Evolutionary conservation across 2,797 vertebrate species (phyloP).

Genomic region (Crocidura indochinensis): DNA sequence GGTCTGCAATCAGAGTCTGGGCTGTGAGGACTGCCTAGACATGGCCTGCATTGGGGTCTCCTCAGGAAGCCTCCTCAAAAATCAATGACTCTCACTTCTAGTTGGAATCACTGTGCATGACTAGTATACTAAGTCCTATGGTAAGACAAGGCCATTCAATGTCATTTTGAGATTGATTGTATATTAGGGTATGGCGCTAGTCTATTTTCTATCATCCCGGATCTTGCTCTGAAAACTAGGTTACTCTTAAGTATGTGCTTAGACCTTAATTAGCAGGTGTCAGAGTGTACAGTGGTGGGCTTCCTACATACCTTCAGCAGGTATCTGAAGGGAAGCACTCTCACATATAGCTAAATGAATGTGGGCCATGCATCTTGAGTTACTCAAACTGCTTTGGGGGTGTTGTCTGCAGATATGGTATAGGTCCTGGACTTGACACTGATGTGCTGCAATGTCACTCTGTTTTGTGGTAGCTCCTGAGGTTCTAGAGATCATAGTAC

Average conservation of each 20-base stretch:
- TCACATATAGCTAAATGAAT: neutral
- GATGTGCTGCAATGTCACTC: neutral
- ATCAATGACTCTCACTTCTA: neutral
- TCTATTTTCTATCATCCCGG: neutral
- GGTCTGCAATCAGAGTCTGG: too few relatives aligned
- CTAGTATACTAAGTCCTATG: neutral
- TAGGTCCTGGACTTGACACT: constrained; percentile 17
- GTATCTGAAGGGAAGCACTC: neutral
- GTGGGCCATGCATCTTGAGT: neutral
- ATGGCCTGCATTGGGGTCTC: neutral
- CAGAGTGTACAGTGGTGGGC: neutral
- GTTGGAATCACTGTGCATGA: neutral
- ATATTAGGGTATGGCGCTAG: neutral
- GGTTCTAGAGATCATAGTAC: neutral
- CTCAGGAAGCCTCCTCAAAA: neutral
- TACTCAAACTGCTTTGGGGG: constrained; percentile 23
- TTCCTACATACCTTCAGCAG: neutral
- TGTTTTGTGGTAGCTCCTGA: neutral
- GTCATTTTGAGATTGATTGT: neutral
- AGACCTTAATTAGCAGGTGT: too few relatives aligned
- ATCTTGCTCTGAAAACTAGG: neutral
- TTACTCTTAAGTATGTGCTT: neutral
- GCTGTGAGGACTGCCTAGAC: neutral
- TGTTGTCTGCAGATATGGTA: neutral
- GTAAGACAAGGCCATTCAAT: neutral